These are phyloP conservation scores for Chelon auratus DNA, from an alignment of 2,797 vertebrate species.

Conservation along the genomic window DNA sequence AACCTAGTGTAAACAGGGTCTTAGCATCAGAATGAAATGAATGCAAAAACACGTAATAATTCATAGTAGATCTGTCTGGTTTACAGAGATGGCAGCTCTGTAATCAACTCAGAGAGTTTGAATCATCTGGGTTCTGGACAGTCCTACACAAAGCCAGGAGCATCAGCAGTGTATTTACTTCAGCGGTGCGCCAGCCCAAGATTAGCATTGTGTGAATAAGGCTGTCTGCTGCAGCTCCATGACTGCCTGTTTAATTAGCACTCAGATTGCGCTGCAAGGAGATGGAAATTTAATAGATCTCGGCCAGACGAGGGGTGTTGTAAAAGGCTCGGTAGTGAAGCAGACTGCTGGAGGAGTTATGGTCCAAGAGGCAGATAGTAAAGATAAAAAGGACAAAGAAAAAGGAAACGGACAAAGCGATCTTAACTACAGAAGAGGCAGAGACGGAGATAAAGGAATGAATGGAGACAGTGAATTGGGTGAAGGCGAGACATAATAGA, in stretches of 20 bases:
- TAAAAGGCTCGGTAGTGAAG: slow-evolving; percentile 6
- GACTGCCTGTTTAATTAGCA: slow-evolving; percentile 58
- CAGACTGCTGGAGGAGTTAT: slow-evolving; percentile 9
- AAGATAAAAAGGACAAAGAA: slow-evolving; percentile 3
- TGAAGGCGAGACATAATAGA: slow-evolving; percentile 13
- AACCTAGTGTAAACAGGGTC: too few relatives aligned
- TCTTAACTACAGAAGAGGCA: slow-evolving; percentile 6
- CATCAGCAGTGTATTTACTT: slow-evolving; percentile 39
- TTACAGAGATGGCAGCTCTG: slow-evolving; percentile 12
- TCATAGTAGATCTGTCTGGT: not conserved
- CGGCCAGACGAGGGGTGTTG: slow-evolving; percentile 23
- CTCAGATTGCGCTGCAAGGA: slow-evolving; percentile 45
- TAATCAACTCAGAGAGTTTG: slow-evolving; percentile 13
- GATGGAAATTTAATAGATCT: slow-evolving; percentile 50
- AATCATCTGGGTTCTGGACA: slow-evolving; percentile 39
- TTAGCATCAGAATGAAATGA: not conserved
- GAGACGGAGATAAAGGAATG: slow-evolving; percentile 3
- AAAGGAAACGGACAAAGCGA: not conserved
- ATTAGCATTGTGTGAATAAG: slow-evolving; percentile 52
- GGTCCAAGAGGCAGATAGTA: slow-evolving; percentile 4
- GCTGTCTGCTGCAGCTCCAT: slow-evolving; percentile 41
- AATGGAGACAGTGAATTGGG: not conserved
- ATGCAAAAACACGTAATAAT: not conserved
- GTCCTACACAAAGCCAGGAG: slow-evolving; percentile 35
- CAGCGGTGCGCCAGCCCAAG: slow-evolving; percentile 29